Evolutionary conservation across 1,140 invertebrate genomes (phyloP).

Genomic region (Habropoda laboriosa): DNA sequence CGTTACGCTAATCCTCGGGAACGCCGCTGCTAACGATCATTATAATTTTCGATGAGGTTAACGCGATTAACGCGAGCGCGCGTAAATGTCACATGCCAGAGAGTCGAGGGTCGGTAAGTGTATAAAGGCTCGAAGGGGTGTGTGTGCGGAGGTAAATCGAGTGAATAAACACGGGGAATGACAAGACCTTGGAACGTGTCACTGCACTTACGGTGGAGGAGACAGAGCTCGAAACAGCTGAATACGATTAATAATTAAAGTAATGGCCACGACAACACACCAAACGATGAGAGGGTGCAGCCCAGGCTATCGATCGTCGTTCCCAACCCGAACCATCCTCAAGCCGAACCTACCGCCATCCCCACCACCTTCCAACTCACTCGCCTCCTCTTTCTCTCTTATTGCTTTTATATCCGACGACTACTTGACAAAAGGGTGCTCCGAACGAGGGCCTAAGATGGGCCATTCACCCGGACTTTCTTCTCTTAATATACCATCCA

Average conservation of each 20-base stretch:
- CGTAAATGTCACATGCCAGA: background rate
- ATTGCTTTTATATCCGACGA: conserved; percentile 60
- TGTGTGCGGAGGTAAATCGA: background rate
- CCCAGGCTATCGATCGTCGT: conserved; percentile 67
- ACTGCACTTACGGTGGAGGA: conserved; percentile 53
- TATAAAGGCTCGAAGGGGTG: background rate
- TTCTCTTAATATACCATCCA: conserved; percentile 17
- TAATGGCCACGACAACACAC: conserved; percentile 35
- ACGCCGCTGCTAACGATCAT: background rate
- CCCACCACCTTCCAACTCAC: conserved; percentile 17
- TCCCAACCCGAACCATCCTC: conserved; percentile 48
- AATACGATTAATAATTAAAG: conserved; percentile 68
- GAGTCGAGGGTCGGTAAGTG: background rate
- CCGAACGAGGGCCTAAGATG: conserved; percentile 51
- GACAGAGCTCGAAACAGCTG: conserved; percentile 40
- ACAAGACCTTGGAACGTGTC: conserved; percentile 61
- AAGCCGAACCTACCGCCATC: conserved; percentile 41
- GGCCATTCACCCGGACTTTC: conserved; percentile 50
- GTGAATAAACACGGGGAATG: background rate
- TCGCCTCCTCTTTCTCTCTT: conserved; percentile 8
- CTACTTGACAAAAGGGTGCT: conserved; percentile 57
- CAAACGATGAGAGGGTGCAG: conserved; percentile 42
- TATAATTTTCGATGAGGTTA: background rate
- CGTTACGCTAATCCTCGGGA: background rate
- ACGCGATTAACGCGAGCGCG: background rate